Base-by-base conservation (phyloP, 2,888 invertebrate species). In the Ptychoptera albimana region DNA sequence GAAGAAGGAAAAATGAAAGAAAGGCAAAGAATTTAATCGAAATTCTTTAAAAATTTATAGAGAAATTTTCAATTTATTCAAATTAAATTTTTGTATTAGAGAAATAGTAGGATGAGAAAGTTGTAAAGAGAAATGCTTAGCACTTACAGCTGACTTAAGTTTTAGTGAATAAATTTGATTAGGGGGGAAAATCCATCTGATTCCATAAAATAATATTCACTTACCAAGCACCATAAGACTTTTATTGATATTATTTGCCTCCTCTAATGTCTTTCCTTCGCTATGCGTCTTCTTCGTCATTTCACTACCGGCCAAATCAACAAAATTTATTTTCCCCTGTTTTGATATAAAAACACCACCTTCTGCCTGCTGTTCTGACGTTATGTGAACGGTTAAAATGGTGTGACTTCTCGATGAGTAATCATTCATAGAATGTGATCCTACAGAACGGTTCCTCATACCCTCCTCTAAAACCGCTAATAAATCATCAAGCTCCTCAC, bases 161-260 rank as follows among this genome's bases (percentile, higher is more conserved):
- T n/a, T n/a, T n/a, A n/a, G n/a, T n/a, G n/a, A n/a, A n/a, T n/a
- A n/a, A n/a, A n/a, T n/a, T n/a, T n/a, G n/a, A n/a, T n/a, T n/a
- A n/a, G n/a, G n/a, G n/a, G n/a, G n/a, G n/a, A n/a, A n/a, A n/a
- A n/a, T n/a, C n/a, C n/a, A n/a, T n/a, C n/a, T n/a, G n/a, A n/a
- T n/a, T n/a, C n/a, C 23, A 37, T 15, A 13, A 13, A 8, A 12
- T 12, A 12, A 12, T 36, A 36, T 8, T 13, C 12, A 42, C 51
- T 70, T 57, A 84, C 89, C 92, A 53, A 94, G 67, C 6, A 93
- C 92, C 81, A 94, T 87, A 1, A 94, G 72, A 58, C 92, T 93
- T 60, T 91, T 87, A 60, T 94, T 94, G 51, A 94, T 94, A 63
- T 93, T 94, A 59, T 94, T 94, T 0, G 93, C 92, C 60, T 94